Conservation (phyloP, 2,888 invertebrate genomes). For the Tinea trinotella region DNA sequence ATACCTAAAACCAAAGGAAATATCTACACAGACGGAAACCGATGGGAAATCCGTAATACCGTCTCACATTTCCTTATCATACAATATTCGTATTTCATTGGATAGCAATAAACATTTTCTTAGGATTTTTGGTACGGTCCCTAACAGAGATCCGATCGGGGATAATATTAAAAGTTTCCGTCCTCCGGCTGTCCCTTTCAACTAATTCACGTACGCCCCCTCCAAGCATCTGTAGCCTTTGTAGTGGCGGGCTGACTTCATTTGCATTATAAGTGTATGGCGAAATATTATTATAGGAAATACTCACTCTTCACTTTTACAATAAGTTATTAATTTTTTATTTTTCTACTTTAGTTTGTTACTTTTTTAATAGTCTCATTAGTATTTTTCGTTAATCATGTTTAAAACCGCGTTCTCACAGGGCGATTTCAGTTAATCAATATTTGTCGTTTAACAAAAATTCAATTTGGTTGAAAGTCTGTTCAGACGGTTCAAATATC, state of each 20-base stretch:
- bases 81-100: constrained; percentile 49
- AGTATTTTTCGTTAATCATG: too few species aligned
- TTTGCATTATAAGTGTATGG: constrained; percentile 16
- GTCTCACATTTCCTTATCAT: constrained; percentile 46
- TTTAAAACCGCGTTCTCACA: too few species aligned
- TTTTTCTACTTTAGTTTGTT: too few species aligned
- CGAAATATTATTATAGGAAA: too few species aligned
- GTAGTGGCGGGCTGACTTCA: neutral
- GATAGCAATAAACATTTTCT: constrained; percentile 44
- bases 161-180: constrained; percentile 69
- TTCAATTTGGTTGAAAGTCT: too few species aligned
- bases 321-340: too few species aligned
- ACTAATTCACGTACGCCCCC: constrained; percentile 37
- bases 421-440: too few species aligned
- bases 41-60: constrained; percentile 22
- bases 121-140: constrained; percentile 21
- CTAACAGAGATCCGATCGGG: constrained; percentile 3
- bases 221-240: constrained; percentile 17
- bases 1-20: neutral
- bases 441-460: too few species aligned
- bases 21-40: neutral
- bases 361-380: too few species aligned
- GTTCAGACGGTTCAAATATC: too few species aligned
- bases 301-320: too few species aligned
- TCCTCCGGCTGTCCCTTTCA: constrained; percentile 50